These are phyloP conservation scores for Eupithecia vulgata DNA, from an alignment of 2,888 invertebrate genomes.

Conservation along the genomic window DNA sequence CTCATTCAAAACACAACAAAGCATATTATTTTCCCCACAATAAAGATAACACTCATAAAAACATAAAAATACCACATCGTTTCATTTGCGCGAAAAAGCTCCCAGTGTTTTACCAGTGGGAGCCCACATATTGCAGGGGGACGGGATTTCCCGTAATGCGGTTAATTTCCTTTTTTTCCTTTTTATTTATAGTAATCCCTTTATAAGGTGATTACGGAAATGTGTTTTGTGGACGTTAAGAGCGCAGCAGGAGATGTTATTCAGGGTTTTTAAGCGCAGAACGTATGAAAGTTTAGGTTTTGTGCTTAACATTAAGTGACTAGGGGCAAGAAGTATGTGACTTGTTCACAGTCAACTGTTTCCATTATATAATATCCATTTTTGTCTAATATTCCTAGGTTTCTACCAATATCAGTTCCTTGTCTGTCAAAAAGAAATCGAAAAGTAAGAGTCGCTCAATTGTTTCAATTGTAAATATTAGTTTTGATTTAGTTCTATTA, in stretches of 20 bases:
- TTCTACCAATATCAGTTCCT: too few species aligned
- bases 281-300: slow-evolving; percentile 41
- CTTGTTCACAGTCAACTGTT: too few species aligned
- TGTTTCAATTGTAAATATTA: too few species aligned
- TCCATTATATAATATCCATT: too few species aligned
- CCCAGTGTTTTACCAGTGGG: slow-evolving; percentile 82
- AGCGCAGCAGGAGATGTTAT: slow-evolving; percentile 76
- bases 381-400: too few species aligned
- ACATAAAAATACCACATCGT: slow-evolving; percentile 72
- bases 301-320: neutral
- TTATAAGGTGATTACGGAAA: slow-evolving; percentile 85
- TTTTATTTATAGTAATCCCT: slow-evolving; percentile 85
- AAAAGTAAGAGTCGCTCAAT: too few species aligned
- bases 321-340: too few species aligned
- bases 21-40: slow-evolving; percentile 30
- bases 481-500: too few species aligned
- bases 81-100: slow-evolving; percentile 77
- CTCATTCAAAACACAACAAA: slow-evolving; percentile 16
- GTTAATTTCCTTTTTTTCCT: slow-evolving; percentile 84
- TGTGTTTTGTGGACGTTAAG: slow-evolving; percentile 83
- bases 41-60: slow-evolving; percentile 59
- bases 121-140: slow-evolving; percentile 81
- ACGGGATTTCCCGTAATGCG: slow-evolving; percentile 81
- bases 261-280: slow-evolving; percentile 60
- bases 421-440: too few species aligned